Conservation (phyloP, 2,797 vertebrate genomes). For the Periparus ater region DNA sequence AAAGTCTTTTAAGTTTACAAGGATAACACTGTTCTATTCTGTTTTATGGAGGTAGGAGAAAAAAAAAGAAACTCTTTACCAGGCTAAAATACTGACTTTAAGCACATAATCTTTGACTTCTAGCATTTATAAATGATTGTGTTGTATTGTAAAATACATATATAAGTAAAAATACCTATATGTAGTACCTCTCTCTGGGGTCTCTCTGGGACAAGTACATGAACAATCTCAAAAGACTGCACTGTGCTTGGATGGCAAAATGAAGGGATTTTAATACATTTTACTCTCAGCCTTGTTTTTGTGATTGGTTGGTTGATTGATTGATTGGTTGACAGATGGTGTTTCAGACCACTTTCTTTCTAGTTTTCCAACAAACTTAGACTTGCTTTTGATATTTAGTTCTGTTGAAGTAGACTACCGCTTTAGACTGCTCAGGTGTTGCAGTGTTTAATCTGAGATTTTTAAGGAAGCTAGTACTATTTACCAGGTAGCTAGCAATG, state of each 20-base stretch:
- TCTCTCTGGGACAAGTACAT: not conserved
- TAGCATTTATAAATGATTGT: not conserved
- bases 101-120: not conserved
- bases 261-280: not conserved
- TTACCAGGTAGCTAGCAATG: not conserved
- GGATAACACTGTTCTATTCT: not conserved
- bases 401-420: not conserved
- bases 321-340: not conserved
- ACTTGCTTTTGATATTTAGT: not conserved
- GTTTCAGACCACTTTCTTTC: not conserved
- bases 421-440: not conserved
- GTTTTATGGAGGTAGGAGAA: not conserved
- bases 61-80: not conserved
- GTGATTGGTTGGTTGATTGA: not conserved
- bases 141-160: not conserved
- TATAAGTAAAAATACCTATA: not conserved
- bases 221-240: not conserved
- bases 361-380: not conserved
- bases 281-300: not conserved
- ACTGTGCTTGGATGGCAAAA: not conserved
- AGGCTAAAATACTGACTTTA: not conserved
- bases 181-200: not conserved
- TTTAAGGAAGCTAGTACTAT: not conserved
- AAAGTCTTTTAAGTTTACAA: not conserved
- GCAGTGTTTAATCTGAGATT: not conserved